Conservation (phyloP, 1,140 invertebrate species). For the Atta texana region DNA sequence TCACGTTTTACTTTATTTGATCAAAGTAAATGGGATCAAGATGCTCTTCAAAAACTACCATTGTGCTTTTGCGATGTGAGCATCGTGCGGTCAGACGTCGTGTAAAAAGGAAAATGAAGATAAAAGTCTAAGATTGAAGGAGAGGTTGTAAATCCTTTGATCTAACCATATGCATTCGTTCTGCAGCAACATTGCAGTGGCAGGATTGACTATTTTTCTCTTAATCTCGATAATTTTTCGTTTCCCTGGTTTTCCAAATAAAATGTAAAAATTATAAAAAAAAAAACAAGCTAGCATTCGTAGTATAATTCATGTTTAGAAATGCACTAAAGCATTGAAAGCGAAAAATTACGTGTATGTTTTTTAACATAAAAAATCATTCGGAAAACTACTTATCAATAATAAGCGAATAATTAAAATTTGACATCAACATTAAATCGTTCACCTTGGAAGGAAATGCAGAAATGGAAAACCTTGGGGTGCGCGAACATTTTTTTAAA, state of each 20-base stretch:
- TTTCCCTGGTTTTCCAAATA: background rate
- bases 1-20: slow-evolving; percentile 16
- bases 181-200: background rate
- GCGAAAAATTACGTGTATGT: background rate
- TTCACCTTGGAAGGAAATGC: background rate
- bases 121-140: slow-evolving; percentile 3
- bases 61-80: slow-evolving; percentile 1
- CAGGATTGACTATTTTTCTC: slow-evolving; percentile 23
- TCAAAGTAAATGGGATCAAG: background rate
- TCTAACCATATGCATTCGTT: slow-evolving; percentile 1
- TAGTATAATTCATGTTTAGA: background rate
- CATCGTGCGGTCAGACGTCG: background rate
- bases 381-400: background rate
- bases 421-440: background rate
- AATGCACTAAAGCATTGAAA: background rate
- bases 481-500: background rate
- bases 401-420: background rate
- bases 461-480: background rate
- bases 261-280: background rate
- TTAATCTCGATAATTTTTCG: slow-evolving; percentile 30
- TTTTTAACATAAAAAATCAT: background rate
- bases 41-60: slow-evolving; percentile 12
- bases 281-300: background rate
- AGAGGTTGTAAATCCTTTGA: slow-evolving; percentile 40
- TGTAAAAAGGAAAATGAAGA: slow-evolving; percentile 10